Conservation (phyloP, 2,113 vertebrate species). For the Pseudopipra pipra region DNA sequence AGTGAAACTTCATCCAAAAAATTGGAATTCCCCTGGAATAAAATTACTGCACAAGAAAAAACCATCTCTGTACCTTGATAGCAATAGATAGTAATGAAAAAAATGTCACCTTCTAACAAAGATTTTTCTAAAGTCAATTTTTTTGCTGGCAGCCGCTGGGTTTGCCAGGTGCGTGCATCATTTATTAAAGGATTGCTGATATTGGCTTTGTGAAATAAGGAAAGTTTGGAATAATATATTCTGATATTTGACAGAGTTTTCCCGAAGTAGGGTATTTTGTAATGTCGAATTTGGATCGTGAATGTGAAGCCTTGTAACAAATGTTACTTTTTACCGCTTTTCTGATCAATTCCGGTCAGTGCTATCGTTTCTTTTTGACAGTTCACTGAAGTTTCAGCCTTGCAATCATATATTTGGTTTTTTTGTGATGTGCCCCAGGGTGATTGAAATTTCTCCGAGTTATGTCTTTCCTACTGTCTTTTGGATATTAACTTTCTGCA, state of each 20-base stretch:
- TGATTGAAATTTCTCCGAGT: not conserved
- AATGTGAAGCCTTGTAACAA: not conserved
- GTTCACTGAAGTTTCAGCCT: not conserved
- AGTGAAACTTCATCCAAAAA: constrained; percentile 45
- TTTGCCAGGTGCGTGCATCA: not conserved
- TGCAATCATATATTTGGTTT: not conserved
- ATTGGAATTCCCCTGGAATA: constrained; percentile 56
- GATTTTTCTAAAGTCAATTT: constrained; percentile 58
- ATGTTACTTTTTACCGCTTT: not conserved
- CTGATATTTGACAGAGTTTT: constrained; percentile 7
- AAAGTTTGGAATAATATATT: constrained; percentile 34
- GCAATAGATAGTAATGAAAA: constrained; percentile 57
- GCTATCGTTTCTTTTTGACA: not conserved
- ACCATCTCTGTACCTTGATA: constrained; percentile 8
- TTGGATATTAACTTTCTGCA: not conserved
- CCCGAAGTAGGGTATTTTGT: not conserved
- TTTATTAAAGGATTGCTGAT: constrained; percentile 54
- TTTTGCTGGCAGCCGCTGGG: constrained; percentile 28
- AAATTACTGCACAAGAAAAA: constrained; percentile 53
- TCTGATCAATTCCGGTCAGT: not conserved
- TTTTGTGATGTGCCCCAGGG: not conserved
- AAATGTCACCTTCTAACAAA: constrained; percentile 62
- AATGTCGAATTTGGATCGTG: constrained; percentile 11
- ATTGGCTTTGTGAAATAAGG: constrained; percentile 26
- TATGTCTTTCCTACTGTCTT: not conserved